These are phyloP conservation scores for Pseudeuparius sepicola DNA, from an alignment of 2,888 invertebrate genomes.

Conservation along the genomic window DNA sequence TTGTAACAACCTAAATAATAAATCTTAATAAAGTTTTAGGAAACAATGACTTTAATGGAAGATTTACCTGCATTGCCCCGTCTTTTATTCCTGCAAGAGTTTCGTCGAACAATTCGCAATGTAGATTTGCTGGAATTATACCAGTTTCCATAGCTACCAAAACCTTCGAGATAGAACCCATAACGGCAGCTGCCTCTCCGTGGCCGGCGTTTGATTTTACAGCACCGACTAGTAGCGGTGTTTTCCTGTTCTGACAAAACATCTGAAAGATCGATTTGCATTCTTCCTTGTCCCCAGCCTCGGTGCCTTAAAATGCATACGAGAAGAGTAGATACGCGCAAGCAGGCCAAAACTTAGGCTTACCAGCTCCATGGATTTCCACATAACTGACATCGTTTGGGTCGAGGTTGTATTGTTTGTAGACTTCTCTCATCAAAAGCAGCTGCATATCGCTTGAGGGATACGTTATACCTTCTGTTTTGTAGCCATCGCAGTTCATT, in stretches of 20 bases:
- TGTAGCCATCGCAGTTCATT: constrained; percentile 35
- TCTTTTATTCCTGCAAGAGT: constrained; percentile 44
- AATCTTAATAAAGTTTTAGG: too few species aligned
- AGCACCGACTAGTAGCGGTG: constrained; percentile 49
- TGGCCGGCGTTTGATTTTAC: constrained; percentile 44
- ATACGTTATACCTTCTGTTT: constrained; percentile 33
- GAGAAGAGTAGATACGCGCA: too few species aligned
- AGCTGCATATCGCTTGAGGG: constrained; percentile 45
- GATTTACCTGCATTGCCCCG: constrained; percentile 41
- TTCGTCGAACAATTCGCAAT: constrained; percentile 49
- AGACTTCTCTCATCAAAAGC: constrained; percentile 50
- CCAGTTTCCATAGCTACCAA: constrained; percentile 59
- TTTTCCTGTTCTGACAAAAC: constrained; percentile 33
- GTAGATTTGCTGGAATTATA: constrained; percentile 60
- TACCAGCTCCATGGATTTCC: constrained; percentile 78
- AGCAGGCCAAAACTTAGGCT: constrained; percentile 5
- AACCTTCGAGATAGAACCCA: constrained; percentile 51
- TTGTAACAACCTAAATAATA: constrained; percentile 43
- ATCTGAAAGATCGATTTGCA: constrained; percentile 21
- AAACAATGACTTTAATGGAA: too few species aligned
- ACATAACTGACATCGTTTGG: constrained; percentile 64
- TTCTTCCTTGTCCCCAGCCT: constrained; percentile 25
- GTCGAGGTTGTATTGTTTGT: constrained; percentile 57
- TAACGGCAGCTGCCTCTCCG: constrained; percentile 39
- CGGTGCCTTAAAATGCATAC: constrained; percentile 43